A percentile compares a stretch with the other conserved stretches of the same genome.
Evolutionary conservation across 2,888 invertebrate species (phyloP).

Genomic region (Nemotelus nigrinus): DNA sequence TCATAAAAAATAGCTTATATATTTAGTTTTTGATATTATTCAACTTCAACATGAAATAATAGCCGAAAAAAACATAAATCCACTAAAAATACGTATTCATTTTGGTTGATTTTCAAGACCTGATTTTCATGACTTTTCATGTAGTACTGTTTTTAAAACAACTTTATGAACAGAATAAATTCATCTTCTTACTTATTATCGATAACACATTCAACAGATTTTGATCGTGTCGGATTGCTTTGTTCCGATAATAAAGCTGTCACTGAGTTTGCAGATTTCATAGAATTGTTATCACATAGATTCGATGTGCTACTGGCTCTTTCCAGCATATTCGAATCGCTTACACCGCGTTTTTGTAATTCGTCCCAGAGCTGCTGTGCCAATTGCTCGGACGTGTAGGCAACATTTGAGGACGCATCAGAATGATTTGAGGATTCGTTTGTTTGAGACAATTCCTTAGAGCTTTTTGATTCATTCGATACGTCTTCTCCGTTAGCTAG

Average conservation of each 20-base stretch:
- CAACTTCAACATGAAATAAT: conserved; percentile 21
- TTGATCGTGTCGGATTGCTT: conserved; percentile 30
- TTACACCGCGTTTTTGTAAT: conserved; percentile 6
- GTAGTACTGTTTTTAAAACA: no score
- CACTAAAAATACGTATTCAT: background rate
- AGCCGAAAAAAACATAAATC: conserved; percentile 7
- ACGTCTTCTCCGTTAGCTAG: background rate
- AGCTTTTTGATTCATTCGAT: background rate
- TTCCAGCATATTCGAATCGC: conserved; percentile 9
- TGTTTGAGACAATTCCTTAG: background rate
- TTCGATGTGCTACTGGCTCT: conserved; percentile 25
- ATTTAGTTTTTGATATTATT: background rate
- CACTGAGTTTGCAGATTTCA: conserved; percentile 18
- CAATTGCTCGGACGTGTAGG: background rate
- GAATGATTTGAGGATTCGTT: background rate
- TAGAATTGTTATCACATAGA: conserved; percentile 27
- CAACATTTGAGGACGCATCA: background rate
- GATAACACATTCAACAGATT: conserved; percentile 35
- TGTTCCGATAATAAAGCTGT: conserved; percentile 22
- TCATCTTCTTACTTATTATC: conserved; percentile 4
- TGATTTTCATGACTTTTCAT: no score
- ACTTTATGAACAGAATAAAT: background rate
- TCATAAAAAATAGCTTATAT: conserved; percentile 29
- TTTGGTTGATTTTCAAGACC: no score
- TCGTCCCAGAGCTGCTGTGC: conserved; percentile 32